A percentile compares a stretch with the other conserved stretches of the same genome.
These are phyloP conservation scores for Microdon myrmicae DNA, from an alignment of 2,888 invertebrate genomes.

Conservation along the genomic window DNA sequence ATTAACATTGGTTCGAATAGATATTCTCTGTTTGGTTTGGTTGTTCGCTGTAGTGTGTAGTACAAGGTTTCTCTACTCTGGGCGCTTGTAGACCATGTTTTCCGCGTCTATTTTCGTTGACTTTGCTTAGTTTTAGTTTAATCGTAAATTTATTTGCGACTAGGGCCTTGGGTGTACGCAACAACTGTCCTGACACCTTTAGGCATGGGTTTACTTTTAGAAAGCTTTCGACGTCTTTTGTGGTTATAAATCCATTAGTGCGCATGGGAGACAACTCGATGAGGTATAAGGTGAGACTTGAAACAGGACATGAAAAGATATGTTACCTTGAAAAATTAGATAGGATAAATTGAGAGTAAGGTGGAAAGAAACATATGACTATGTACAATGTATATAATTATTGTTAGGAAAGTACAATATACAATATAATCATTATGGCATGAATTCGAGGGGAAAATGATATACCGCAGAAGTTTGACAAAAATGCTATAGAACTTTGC, in stretches of 20 bases:
- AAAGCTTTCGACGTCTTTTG: slow-evolving; percentile 49
- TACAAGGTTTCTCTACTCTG: slow-evolving; percentile 40
- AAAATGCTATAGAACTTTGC: too few species aligned
- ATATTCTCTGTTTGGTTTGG: slow-evolving; percentile 36
- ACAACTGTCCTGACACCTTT: slow-evolving; percentile 30
- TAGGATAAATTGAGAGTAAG: too few species aligned
- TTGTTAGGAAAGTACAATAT: too few species aligned
- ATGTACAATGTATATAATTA: too few species aligned
- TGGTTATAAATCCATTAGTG: slow-evolving; percentile 51
- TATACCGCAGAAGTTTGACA: too few species aligned
- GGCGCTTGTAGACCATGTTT: slow-evolving; percentile 26
- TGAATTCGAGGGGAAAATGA: too few species aligned
- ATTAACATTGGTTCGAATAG: slow-evolving; percentile 41
- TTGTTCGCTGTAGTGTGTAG: slow-evolving; percentile 22
- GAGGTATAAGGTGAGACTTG: too few species aligned
- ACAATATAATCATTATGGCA: too few species aligned
- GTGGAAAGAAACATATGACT: too few species aligned
- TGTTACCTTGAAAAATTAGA: too few species aligned
- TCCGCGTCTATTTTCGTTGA: background rate
- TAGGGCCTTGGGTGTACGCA: slow-evolving; percentile 32
- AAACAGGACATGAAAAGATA: too few species aligned
- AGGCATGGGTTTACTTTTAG: slow-evolving; percentile 29
- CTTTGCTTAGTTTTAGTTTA: slow-evolving; percentile 27
- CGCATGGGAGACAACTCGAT: too few species aligned
- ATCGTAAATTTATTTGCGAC: slow-evolving; percentile 47